A percentile compares a stretch with the other conserved stretches of the same genome.
phyloP scores from a whole-genome alignment of 2,113 vertebrate genomes.

The Anser cygnoides region DNA sequence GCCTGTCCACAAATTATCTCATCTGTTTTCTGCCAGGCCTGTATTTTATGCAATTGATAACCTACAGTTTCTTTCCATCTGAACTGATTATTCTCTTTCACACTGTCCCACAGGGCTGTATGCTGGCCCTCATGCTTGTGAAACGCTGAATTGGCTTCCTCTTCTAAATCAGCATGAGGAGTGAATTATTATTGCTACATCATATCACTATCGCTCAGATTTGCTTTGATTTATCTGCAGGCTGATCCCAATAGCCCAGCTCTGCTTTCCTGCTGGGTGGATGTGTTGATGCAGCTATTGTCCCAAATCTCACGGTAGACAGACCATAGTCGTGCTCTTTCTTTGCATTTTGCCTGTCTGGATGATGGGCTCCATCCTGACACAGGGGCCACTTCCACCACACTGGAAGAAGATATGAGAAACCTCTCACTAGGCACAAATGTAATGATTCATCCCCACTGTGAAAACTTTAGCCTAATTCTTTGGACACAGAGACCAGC shows the following conservation, averaged over 20 bases:
- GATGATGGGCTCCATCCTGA: neutral
- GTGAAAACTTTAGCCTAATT: constrained; percentile 2
- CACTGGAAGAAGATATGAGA: constrained; percentile 36
- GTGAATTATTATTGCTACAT: constrained; percentile 59
- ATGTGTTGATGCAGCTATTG: constrained; percentile 47
- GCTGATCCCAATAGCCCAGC: constrained; percentile 23
- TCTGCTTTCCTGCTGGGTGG: constrained; percentile 18
- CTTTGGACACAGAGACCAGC: neutral
- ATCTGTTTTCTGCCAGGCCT: neutral
- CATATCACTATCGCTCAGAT: constrained; percentile 46
- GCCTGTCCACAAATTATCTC: constrained; percentile 26
- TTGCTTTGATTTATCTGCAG: constrained; percentile 61
- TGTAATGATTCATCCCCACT: neutral
- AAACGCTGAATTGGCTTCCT: constrained; percentile 50
- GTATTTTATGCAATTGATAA: constrained; percentile 13
- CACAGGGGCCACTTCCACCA: neutral
- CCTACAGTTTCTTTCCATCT: constrained; percentile 1
- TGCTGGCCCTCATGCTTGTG: constrained; percentile 17
- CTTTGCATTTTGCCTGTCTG: neutral
- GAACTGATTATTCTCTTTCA: constrained; percentile 15
- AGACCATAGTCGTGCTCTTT: neutral
- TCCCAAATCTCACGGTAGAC: neutral
- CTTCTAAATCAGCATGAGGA: constrained; percentile 60
- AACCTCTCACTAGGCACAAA: neutral
- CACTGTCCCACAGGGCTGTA: neutral